Percentiles rank a stretch among this genome's conserved stretches.
phyloP scores from a whole-genome alignment of 2,888 invertebrate genomes.

The Holacanthella duospinosa region DNA sequence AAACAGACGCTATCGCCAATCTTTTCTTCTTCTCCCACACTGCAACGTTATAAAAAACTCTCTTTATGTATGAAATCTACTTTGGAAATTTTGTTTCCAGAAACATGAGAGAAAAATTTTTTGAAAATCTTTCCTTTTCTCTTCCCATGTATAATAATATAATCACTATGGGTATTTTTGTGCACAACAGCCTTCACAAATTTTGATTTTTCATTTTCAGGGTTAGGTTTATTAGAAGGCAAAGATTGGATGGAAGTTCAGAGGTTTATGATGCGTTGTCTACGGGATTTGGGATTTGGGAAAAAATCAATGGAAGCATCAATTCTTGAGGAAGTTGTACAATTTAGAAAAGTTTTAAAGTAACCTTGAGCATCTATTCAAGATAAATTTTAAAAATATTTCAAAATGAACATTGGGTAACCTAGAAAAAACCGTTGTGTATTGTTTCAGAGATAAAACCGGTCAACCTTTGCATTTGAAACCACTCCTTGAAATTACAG shows the following conservation, averaged over 20 bases:
- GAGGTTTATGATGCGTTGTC: constrained; percentile 22
- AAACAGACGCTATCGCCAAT: too few relatives aligned
- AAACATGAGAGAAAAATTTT: too few relatives aligned
- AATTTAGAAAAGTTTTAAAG: constrained; percentile 21
- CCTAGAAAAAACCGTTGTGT: neutral
- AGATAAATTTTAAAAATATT: neutral
- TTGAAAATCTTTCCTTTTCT: too few relatives aligned
- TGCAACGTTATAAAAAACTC: too few relatives aligned
- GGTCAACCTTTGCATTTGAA: constrained; percentile 29
- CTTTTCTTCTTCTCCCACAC: too few relatives aligned
- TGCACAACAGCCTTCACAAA: neutral
- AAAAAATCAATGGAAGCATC: constrained; percentile 27
- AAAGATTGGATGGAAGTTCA: constrained; percentile 30
- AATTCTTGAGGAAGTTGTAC: constrained; percentile 23
- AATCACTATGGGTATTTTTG: neutral
- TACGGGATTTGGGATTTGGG: constrained; percentile 28
- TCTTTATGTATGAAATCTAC: too few relatives aligned
- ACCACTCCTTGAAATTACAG: constrained; percentile 28
- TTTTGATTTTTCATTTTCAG: constrained; percentile 9
- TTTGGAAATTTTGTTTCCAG: too few relatives aligned
- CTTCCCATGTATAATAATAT: too few relatives aligned
- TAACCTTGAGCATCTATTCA: constrained; percentile 6
- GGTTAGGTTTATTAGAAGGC: constrained; percentile 25
- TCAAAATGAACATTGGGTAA: neutral
- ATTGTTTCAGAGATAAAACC: constrained; percentile 19